These are phyloP conservation scores for Epinotia nisella DNA, from an alignment of 2,888 invertebrate genomes.

Conservation along the genomic window DNA sequence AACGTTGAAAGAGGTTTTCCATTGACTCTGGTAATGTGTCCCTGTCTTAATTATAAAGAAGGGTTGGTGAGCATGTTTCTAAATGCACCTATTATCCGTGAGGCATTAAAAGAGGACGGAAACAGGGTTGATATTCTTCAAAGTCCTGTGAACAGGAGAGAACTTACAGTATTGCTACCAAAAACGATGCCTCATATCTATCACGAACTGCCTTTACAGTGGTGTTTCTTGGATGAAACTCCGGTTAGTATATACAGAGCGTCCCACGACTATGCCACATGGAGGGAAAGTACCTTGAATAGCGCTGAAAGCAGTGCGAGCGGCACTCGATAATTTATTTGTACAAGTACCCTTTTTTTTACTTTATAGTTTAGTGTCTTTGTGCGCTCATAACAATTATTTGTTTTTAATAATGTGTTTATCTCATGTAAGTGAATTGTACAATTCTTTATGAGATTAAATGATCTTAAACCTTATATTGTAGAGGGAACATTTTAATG, in stretches of 20 bases:
- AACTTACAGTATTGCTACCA: conserved; percentile 70
- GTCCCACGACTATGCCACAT: no score
- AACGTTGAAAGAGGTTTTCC: conserved; percentile 72
- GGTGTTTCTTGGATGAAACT: conserved; percentile 72
- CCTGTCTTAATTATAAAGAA: conserved; percentile 66
- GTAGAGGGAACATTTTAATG: no score
- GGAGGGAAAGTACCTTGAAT: no score
- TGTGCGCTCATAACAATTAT: no score
- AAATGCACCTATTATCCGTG: conserved; percentile 55
- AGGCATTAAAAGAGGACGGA: conserved; percentile 60
- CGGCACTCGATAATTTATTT: no score
- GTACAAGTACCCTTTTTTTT: no score
- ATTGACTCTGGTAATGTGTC: conserved; percentile 68
- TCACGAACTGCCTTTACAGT: conserved; percentile 65
- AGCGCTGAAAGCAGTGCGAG: no score
- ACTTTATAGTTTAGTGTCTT: no score
- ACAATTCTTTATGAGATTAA: no score
- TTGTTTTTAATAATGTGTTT: no score
- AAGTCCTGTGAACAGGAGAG: conserved; percentile 60
- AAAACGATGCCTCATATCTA: conserved; percentile 68
- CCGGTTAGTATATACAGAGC: conserved; percentile 68
- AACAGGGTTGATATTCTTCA: conserved; percentile 63
- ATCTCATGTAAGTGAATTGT: no score
- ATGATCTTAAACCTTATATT: no score
- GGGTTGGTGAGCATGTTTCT: conserved; percentile 67